These are phyloP conservation scores for Dryocosmus kuriphilus DNA, from an alignment of 2,888 invertebrate species.

Conservation along the genomic window DNA sequence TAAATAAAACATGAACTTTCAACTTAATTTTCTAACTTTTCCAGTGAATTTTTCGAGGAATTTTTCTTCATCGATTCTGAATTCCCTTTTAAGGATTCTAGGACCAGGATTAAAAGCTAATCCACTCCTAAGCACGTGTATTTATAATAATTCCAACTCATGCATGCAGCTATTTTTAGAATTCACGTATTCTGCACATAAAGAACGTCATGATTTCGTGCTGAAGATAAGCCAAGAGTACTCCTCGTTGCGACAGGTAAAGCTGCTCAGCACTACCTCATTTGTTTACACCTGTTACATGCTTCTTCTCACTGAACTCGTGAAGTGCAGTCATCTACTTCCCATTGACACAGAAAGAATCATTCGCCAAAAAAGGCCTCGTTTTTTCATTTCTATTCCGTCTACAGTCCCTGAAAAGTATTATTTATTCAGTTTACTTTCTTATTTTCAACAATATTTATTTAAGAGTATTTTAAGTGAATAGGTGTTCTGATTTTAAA, in stretches of 20 bases:
- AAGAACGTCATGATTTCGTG: slow-evolving; percentile 37
- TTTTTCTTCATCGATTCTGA: not conserved
- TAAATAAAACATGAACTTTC: too few species aligned
- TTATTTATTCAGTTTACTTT: not conserved
- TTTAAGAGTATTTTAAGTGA: too few species aligned
- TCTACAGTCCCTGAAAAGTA: not conserved
- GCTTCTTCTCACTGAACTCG: slow-evolving; percentile 12
- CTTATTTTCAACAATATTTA: too few species aligned
- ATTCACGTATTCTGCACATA: slow-evolving; percentile 19
- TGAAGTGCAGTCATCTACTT: slow-evolving; percentile 33
- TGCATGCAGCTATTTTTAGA: slow-evolving; percentile 29
- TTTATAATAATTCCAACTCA: slow-evolving; percentile 25
- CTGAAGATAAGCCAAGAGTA: slow-evolving; percentile 35
- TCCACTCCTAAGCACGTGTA: not conserved
- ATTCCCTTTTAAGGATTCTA: not conserved
- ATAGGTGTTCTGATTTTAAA: too few species aligned
- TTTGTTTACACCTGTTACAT: slow-evolving; percentile 40
- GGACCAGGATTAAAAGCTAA: not conserved
- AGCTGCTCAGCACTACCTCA: slow-evolving; percentile 27
- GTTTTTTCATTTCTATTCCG: not conserved
- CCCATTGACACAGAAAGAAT: slow-evolving; percentile 33
- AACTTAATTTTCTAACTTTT: not conserved
- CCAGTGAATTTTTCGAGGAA: not conserved
- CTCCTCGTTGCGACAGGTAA: slow-evolving; percentile 31
- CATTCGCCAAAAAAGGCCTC: not conserved